Evolutionary conservation across 2,797 vertebrate species (phyloP), one percentile per base, ranked within the genome.

Genomic region (Uromys caudimaculatus): DNA sequence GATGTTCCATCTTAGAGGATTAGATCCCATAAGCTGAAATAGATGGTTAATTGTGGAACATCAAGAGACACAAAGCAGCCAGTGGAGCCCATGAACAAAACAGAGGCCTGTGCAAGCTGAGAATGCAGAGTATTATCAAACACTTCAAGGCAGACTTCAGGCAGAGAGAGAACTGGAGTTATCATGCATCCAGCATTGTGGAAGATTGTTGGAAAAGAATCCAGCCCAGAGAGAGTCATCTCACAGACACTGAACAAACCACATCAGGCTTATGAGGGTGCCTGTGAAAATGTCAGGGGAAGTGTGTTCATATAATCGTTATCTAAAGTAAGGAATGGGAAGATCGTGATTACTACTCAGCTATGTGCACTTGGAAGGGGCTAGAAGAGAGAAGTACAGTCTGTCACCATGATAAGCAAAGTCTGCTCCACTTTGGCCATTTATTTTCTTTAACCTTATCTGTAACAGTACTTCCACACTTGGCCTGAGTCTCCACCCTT

Each of bases 141-240:
- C 52, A 38, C 16, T 58, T 19, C 12, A 13, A 67, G 71, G 88
- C 13, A 47, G 24, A 41, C 50, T 81, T 64, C 47, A 64, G 35
- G 38, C 47, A 14, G 89, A 35, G 10, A n/a, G 75, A 27, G 27
- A 41, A 54, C 16, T 1, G 38, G 11, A 64, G n/a, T 56, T 50
- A 9, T 14, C 16, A 44, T 1, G 5, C 0, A 16, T 10, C 82
- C 11, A 7, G 38, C 41, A 47, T 3, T 24, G 3, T 32, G 1
- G 4, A 91, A 19, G 54, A 23, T 0, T 1, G 7, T 1, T 17
- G 19, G 78, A 44, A 52, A 12, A 32, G 44, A 54, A 35, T 69
- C 41, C 54, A 64, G 38, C 58, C 4, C 79, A 54, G 19, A 86
- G 44, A 27, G 67, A 13, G 38, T 41, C 62, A 82, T 32, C 58